Evolutionary conservation across 2,113 vertebrate genomes (phyloP), one percentile per base, ranked within the genome.

Genomic region (Chaetodon trifascialis): DNA sequence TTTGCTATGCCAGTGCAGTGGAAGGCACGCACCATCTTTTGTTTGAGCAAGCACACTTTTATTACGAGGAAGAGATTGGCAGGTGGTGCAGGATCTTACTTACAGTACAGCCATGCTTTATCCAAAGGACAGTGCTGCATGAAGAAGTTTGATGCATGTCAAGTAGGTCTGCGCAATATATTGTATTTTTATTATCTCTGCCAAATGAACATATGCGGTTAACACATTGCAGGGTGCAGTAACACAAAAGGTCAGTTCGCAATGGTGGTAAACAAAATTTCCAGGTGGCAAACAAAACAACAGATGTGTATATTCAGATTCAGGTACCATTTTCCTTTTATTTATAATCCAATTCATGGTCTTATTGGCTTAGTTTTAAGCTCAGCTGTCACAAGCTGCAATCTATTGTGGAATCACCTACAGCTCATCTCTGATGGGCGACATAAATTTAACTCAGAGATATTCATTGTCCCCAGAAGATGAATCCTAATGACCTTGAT

Each of bases 21-120:
- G 82, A 30, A 87, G 80, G 85, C 79, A 77, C 73, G 85, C 25
- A 46, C 25, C 11, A 42, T 54, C 90, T 89, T 60, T 75, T 92
- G 92, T 93, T 93, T 91, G 86, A 90, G 88, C 86, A 76, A 86
- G 88, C 78, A 78, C 68, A 63, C 88, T 86, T 90, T 90, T 89
- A 92, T 90, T 84, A 62, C 47, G 0, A 51, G 46, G 62, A 56
- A 30, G 78, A 86, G 85, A 92, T 85, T 88, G 88, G 73, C 88
- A 89, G 82, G 62, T 83, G 80, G 59, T n/a, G 76, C 73, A 76
- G 71, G 73, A 76, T 80, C 63, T 59, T 40, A 55, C 72, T 74
- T 80, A 76, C 80, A 79, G 55, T 54, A 30, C 47, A 69, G 62
- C n/a, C 23, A 21, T 73, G 65, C 62, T 83, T 86, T 63, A 68